Base-by-base conservation (phyloP, 2,113 vertebrate genomes). In the Xenopus borealis region DNA sequence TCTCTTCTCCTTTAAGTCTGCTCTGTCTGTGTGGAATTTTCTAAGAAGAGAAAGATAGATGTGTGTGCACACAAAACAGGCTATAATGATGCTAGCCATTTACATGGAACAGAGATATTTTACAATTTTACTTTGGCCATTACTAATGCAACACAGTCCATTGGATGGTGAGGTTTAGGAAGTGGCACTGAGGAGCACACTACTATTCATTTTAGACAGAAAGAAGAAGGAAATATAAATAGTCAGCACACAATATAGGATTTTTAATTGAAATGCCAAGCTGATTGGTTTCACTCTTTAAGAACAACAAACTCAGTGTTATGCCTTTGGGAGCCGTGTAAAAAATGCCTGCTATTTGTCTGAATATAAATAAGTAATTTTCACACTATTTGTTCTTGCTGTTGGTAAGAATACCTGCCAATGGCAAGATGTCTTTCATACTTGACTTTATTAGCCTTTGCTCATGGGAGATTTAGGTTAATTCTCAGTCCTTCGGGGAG, bases 311-410 rank as follows among this genome's bases (percentile, higher is more conserved):
- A 62, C 20, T 61, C 18, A 61, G 18, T 82, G 45, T 81, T 88
- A 86, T 87, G 79, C 83, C 78, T 20, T 83, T 81, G 72, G 80
- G 83, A 87, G 78, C 78, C 87, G 80, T 82, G 73, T 79, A 61
- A 61, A 30, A 80, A 75, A 81, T 89, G 80, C 83, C 62, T 78
- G 77, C 78, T 76, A 74, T 84, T 85, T 88, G 74, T 80, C 80
- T 82, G 82, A 84, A 81, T 88, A 89, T 83, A 90, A 90, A 87
- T 90, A 89, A 87, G 79, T 82, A 79, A 84, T 85, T 86, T 89
- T 88, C 80, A 84, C 84, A 83, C 81, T 86, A 88, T 80, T 80
- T 79, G 87, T 80, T 83, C 66, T 75, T 83, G 45, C 46, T 66
- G 23, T 85, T 83, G 84, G 72, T 83, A 80, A 86, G 82, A 86